Evolutionary conservation across 2,113 vertebrate species (phyloP), one percentile per base, ranked within the genome.

Genomic region (Microcebus tavaratra): DNA sequence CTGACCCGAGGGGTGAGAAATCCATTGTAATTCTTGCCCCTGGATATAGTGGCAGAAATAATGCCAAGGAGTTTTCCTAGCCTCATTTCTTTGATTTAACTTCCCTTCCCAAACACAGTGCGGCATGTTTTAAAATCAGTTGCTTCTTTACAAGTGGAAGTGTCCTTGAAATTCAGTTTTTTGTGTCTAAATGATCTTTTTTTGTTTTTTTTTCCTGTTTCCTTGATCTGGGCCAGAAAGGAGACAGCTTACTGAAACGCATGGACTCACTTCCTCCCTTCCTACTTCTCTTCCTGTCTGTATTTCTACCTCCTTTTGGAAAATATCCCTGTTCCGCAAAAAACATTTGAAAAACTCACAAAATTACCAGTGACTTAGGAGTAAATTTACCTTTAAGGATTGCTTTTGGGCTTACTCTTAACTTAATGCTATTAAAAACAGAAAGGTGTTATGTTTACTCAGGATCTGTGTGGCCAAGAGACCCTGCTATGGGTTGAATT

Each of bases 111-210:
- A 88, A 91, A 97, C 50, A 93, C 5, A 89, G 72, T 23, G 8
- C 72, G 67, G 7, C 73, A 86, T 72, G 31, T 65, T 97, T 81
- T 55, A 91, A 96, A 93, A 93, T 93, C 67, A 75, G 36, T 67
- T 93, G 93, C 59, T 90, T 96, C 34, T 92, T 68, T 91, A 59
- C 36, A 83, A 92, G 55, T n/a, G 70, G 75, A 94, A 86, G 27
- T 63, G 75, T 27, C 63, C 80, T 96, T 95, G 76, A 91, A 95
- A 95, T 84, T 83, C 82, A 81, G 11, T 73, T 92, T 93, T 72
- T 83, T 73, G 34, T 90, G n/a, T 70, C 39, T 70, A 90, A 94
- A 72, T 27, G 8, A 91, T 84, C 27, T 72, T 90, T 95, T 57
- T 88, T 57, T 45, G 7, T 45, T 57, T 65, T 89, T 53, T 55